These are phyloP conservation scores for Eubasilissa splendida DNA, from an alignment of 2,888 invertebrate species.

Conservation along the genomic window DNA sequence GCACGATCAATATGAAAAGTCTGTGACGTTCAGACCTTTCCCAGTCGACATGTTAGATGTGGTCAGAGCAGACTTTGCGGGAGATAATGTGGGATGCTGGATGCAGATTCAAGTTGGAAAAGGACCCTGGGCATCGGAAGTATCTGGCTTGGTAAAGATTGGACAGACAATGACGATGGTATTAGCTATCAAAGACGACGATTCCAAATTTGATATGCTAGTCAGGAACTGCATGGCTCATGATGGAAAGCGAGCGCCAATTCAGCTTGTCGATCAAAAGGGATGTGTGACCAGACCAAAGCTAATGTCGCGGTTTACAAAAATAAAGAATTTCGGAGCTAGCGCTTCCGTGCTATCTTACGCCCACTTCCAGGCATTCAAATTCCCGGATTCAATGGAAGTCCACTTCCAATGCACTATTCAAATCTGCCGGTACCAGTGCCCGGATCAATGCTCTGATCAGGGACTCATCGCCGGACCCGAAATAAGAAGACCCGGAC, in stretches of 20 bases:
- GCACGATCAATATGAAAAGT: slow-evolving; percentile 97
- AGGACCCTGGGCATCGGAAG: slow-evolving; percentile 96
- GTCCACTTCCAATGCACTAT: slow-evolving; percentile 97
- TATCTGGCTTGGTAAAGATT: slow-evolving; percentile 93
- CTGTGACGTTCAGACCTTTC: slow-evolving; percentile 94
- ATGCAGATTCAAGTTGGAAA: slow-evolving; percentile 98
- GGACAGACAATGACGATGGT: slow-evolving; percentile 99
- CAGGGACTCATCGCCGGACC: slow-evolving; percentile 70
- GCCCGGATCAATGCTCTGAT: slow-evolving; percentile 93
- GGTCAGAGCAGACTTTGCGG: slow-evolving; percentile 94
- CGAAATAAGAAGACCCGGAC: slow-evolving; percentile 67
- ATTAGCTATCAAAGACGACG: slow-evolving; percentile 94
- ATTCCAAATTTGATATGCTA: slow-evolving; percentile 95
- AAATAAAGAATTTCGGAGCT: slow-evolving; percentile 95
- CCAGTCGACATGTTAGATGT: slow-evolving; percentile 96
- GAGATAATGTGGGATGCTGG: slow-evolving; percentile 97
- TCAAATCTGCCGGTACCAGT: slow-evolving; percentile 93
- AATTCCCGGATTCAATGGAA: slow-evolving; percentile 97
- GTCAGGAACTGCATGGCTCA: slow-evolving; percentile 95
- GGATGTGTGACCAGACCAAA: slow-evolving; percentile 95
- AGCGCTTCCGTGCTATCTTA: slow-evolving; percentile 93
- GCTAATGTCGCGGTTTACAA: slow-evolving; percentile 93
- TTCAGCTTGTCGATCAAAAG: slow-evolving; percentile 92
- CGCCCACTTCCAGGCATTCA: slow-evolving; percentile 95
- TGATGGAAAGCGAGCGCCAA: slow-evolving; percentile 93